These are phyloP conservation scores for Hoplodrina ambigua DNA, from an alignment of 2,888 invertebrate genomes.

Conservation along the genomic window DNA sequence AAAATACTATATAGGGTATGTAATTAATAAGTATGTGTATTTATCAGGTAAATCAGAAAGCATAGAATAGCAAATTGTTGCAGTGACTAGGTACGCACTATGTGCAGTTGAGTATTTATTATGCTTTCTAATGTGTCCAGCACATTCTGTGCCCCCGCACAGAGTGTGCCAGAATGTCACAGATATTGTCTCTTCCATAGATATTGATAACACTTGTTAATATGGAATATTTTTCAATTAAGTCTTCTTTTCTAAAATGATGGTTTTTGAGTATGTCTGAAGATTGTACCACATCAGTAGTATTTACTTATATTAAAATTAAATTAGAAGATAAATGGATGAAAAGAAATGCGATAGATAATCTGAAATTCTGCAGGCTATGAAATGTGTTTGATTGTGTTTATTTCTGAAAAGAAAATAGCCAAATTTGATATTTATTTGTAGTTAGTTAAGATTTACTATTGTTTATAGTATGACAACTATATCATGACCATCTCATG, in stretches of 20 bases:
- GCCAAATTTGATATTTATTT: conserved; percentile 70
- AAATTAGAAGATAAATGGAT: conserved; percentile 26
- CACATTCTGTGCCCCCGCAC: conserved; percentile 16
- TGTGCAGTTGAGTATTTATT: conserved; percentile 34
- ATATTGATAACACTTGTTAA: conserved; percentile 4
- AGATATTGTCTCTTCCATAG: conserved; percentile 13
- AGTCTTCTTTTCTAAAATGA: not conserved
- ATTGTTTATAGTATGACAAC: conserved; percentile 18
- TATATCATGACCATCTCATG: conserved; percentile 14
- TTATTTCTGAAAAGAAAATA: conserved; percentile 50
- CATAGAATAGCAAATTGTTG: conserved; percentile 3
- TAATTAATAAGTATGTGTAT: conserved; percentile 36
- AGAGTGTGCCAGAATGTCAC: no score
- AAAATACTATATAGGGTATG: conserved; percentile 15
- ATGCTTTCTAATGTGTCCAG: not conserved
- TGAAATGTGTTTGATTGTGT: conserved; percentile 47
- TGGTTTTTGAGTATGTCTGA: conserved; percentile 13
- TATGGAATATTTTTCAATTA: not conserved
- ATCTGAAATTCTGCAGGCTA: conserved; percentile 51
- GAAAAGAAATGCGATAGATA: conserved; percentile 22
- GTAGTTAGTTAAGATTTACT: conserved; percentile 45
- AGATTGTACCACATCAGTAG: conserved; percentile 8
- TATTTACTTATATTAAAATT: conserved; percentile 36
- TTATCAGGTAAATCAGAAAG: conserved; percentile 32
- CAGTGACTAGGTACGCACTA: conserved; percentile 36